phyloP scores from a whole-genome alignment of 2,113 vertebrate species.

The Mus spicilegus region DNA sequence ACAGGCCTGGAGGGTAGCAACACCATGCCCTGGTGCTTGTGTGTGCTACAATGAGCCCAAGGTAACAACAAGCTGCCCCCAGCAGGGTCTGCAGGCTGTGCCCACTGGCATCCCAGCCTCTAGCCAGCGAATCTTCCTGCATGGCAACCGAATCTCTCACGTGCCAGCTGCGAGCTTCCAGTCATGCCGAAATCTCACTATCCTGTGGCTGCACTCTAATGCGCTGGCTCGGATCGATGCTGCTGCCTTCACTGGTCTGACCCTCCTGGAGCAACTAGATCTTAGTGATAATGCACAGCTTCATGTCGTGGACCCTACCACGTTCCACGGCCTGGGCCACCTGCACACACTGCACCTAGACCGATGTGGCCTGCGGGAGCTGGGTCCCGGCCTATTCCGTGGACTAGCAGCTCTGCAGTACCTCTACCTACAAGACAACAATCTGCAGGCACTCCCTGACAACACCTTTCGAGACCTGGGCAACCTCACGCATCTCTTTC shows the following conservation, averaged over 20 bases:
- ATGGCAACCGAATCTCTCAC: constrained; percentile 95
- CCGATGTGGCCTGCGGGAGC: constrained; percentile 95
- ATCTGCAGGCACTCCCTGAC: constrained; percentile 92
- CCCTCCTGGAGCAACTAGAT: constrained; percentile 96
- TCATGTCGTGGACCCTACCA: constrained; percentile 92
- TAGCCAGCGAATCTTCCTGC: constrained; percentile 97
- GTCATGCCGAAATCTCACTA: constrained; percentile 95
- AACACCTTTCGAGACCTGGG: constrained; percentile 97
- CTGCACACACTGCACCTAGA: constrained; percentile 97
- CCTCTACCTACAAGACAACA: constrained; percentile 98
- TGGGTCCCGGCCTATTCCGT: constrained; percentile 93
- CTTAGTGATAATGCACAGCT: constrained; percentile 97
- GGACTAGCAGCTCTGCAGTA: constrained; percentile 96
- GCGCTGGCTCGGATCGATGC: constrained; percentile 95
- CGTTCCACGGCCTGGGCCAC: constrained; percentile 94
- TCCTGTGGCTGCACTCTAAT: constrained; percentile 98
- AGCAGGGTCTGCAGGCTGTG: constrained; percentile 95
- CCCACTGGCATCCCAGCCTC: constrained; percentile 94
- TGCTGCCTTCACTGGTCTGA: constrained; percentile 93
- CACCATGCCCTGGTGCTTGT: constrained; percentile 94
- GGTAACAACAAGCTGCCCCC: constrained; percentile 97
- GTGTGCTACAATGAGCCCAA: constrained; percentile 97
- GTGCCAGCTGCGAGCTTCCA: constrained; percentile 93
- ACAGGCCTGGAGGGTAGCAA: constrained; percentile 90
- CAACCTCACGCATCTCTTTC: constrained; percentile 97